phyloP scores from a whole-genome alignment of 2,797 vertebrate genomes.

The Anguilla obscura region DNA sequence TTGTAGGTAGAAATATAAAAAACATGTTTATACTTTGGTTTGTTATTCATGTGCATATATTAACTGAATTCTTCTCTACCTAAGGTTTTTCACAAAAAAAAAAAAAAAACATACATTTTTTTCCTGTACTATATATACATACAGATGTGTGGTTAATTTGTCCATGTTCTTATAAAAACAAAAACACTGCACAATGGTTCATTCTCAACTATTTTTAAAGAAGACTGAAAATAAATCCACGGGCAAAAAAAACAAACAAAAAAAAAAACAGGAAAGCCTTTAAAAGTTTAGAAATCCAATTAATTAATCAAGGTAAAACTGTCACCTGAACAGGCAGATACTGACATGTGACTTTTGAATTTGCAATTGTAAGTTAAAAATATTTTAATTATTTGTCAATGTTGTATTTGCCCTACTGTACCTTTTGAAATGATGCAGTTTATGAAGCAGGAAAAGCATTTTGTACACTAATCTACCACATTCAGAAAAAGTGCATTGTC shows the following conservation, averaged over 20 bases:
- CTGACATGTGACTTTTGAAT: neutral
- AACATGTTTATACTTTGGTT: too few species aligned
- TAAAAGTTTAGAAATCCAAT: neutral
- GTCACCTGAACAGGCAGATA: neutral
- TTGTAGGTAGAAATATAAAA: too few species aligned
- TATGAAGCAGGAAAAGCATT: neutral
- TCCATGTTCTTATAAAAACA: too few species aligned
- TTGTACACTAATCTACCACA: constrained; percentile 27
- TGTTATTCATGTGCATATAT: too few species aligned
- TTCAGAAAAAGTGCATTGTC: neutral
- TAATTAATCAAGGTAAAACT: neutral
- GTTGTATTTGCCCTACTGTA: neutral
- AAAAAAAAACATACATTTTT: neutral
- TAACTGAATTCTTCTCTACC: too few species aligned
- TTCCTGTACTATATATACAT: too few species aligned
- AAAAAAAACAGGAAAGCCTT: neutral
- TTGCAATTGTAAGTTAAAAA: too few species aligned
- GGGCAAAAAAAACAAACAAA: neutral
- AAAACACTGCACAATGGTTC: neutral
- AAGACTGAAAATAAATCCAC: neutral
- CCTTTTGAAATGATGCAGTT: neutral
- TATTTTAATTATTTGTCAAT: neutral
- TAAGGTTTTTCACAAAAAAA: neutral
- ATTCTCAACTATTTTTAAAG: neutral
- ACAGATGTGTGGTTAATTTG: too few species aligned